Evolutionary conservation across 2,888 invertebrate species (phyloP).

Genomic region (Dioctria rufipes): DNA sequence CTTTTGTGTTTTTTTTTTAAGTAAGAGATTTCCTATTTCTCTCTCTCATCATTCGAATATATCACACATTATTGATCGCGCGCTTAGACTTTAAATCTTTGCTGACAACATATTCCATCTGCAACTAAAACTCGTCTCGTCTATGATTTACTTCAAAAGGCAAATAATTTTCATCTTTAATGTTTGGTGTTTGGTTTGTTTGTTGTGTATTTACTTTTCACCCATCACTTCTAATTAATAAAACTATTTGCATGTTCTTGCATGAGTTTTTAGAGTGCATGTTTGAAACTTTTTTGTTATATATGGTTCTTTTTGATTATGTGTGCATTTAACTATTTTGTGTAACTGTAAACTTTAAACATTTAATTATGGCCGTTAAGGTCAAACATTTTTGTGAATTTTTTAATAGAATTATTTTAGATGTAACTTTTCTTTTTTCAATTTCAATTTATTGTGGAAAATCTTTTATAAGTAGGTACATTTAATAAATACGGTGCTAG

Average conservation of each 20-base stretch:
- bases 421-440: too few relatives aligned
- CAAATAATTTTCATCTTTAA: constrained; percentile 47
- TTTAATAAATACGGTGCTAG: too few relatives aligned
- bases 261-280: constrained; percentile 4
- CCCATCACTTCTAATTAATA: not conserved
- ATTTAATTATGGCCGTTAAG: too few relatives aligned
- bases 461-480: too few relatives aligned
- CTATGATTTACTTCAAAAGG: constrained; percentile 25
- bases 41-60: constrained; percentile 14
- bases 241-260: not conserved
- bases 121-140: constrained; percentile 30
- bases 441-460: too few relatives aligned
- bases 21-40: not conserved
- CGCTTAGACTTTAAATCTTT: constrained; percentile 10
- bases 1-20: not conserved
- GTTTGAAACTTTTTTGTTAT: not conserved
- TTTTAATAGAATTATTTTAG: too few relatives aligned
- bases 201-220: not conserved
- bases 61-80: constrained; percentile 36
- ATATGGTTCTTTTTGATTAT: not conserved
- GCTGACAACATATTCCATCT: constrained; percentile 31
- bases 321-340: too few relatives aligned
- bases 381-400: too few relatives aligned
- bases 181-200: constrained; percentile 22
- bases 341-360: too few relatives aligned